These are phyloP conservation scores for Procavia capensis DNA, from an alignment of 2,113 vertebrate species.

Conservation along the genomic window DNA sequence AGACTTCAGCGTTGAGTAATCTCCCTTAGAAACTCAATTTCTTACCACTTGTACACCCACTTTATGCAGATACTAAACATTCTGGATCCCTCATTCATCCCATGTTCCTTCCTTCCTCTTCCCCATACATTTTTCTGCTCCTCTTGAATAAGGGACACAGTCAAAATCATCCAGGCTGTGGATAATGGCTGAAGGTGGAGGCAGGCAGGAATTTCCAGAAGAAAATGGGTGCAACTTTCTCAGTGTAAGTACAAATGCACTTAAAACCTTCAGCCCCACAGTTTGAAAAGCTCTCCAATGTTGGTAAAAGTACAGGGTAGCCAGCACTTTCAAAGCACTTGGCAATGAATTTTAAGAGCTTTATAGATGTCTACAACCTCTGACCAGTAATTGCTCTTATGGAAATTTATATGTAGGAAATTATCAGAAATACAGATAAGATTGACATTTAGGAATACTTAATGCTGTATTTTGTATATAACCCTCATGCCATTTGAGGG, in stretches of 20 bases:
- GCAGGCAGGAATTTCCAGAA: background rate
- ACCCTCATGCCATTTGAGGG: background rate
- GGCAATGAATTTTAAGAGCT: constrained; percentile 25
- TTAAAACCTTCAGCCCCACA: constrained; percentile 20
- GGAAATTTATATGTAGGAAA: constrained; percentile 59
- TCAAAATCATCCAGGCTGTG: background rate
- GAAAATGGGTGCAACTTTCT: background rate
- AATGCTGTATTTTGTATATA: constrained; percentile 47
- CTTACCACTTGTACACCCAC: background rate
- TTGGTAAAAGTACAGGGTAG: background rate
- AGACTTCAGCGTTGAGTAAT: background rate
- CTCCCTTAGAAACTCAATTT: constrained; percentile 26
- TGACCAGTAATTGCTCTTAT: constrained; percentile 65
- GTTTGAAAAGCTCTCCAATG: background rate
- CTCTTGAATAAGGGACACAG: background rate
- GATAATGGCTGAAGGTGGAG: background rate
- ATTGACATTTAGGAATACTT: constrained; percentile 67
- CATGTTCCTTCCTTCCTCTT: background rate
- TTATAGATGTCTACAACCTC: constrained; percentile 15
- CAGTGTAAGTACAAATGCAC: background rate
- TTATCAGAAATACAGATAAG: constrained; percentile 70
- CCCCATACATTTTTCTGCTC: background rate
- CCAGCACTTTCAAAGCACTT: background rate
- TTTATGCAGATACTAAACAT: background rate
- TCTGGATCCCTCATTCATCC: background rate